Base-by-base conservation (phyloP, 2,113 vertebrate genomes). In the Corynorhinus townsendii region DNA sequence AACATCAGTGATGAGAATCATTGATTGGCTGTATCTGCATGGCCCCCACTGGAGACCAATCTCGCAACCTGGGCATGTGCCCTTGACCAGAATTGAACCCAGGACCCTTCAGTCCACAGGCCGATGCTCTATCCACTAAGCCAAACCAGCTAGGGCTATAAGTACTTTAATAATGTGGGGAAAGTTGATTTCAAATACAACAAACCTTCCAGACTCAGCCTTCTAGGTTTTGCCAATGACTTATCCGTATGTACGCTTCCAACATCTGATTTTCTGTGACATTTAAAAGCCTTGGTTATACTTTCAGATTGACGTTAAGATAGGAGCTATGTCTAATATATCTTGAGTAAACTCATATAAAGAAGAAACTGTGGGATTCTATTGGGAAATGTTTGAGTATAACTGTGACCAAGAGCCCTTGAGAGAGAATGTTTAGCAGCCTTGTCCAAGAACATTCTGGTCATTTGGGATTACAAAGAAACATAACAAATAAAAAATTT, bases 391-490 rank as follows among this genome's bases (percentile, higher is more conserved):
- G 14, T 59, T 52, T 71, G 17, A 54, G 35, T 47, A 9, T 75
- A 59, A 76, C n/a, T 69, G 56, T 84, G 11, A 80, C 22, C 62
- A 54, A 80, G 47, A 93, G 22, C 52, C 38, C 24, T 80, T 77
- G 47, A 81, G 76, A 90, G 20, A 86, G 40, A 79, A 88, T 88
- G 45, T 88, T 92, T 59, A 84, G 40, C 45, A 91, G 52, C 62
- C 33, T 88, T 79, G 71, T 71, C 77, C 52, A 90, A 71, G 79
- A 88, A 86, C 83, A 72, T 86, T 86, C 71, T 87, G 69, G 71
- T 86, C 80, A 84, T 47, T 83, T 84, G 73, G 64, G 79, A 71
- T 81, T 68, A 88, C 52, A 92, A 80, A 93, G 66, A 86, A 86
- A 71, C 33, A 71, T 28, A 54, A 5, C 30, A 79, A 81, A 75